phyloP scores from a whole-genome alignment of 2,797 vertebrate genomes.

The Muscicapa striata region DNA sequence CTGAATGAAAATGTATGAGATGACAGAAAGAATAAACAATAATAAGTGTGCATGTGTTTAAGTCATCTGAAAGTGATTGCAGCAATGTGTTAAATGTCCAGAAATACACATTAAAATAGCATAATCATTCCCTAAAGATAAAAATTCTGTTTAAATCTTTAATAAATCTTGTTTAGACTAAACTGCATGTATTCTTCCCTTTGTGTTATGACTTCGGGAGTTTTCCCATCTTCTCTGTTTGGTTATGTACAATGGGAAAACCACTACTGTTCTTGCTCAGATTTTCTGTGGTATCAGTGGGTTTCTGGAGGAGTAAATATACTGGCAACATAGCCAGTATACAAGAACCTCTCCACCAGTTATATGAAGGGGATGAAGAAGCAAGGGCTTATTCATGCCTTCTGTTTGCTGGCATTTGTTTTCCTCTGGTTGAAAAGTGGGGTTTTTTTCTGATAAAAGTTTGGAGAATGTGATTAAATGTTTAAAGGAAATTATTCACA shows the following conservation, averaged over 20 bases:
- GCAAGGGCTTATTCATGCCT: background rate
- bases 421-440: background rate
- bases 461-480: background rate
- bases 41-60: constrained; percentile 64
- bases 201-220: constrained; percentile 10
- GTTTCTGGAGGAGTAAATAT: background rate
- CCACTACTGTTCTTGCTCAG: background rate
- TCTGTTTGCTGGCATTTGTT: background rate
- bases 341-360: background rate
- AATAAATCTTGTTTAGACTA: constrained; percentile 49
- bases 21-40: constrained; percentile 68
- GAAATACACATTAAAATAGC: constrained; percentile 60
- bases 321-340: background rate
- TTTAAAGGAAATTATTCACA: background rate
- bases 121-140: constrained; percentile 14
- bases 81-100: constrained; percentile 62
- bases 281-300: background rate
- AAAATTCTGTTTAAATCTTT: constrained; percentile 33
- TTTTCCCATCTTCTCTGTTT: background rate
- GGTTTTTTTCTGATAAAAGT: background rate
- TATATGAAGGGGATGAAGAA: background rate
- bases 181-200: constrained; percentile 17
- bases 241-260: background rate
- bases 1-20: constrained; percentile 70
- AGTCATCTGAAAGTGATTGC: constrained; percentile 70